Evolutionary conservation across 2,113 vertebrate species (phyloP).

Genomic region (Orientallactaga bullata): DNA sequence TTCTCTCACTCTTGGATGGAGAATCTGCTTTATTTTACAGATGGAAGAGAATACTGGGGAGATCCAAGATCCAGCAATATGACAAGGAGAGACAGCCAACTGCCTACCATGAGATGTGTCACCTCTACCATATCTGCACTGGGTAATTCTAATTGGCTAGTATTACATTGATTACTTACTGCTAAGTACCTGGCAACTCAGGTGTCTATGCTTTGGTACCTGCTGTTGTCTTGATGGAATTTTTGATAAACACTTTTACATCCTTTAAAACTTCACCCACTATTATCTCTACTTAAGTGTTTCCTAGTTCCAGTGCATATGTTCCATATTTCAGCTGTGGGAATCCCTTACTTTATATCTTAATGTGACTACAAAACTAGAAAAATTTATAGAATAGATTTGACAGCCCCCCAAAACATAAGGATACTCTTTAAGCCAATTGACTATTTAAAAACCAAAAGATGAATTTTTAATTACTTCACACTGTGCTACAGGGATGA

Average conservation of each 20-base stretch:
- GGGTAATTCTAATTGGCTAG: neutral
- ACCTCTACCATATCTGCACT: too few species aligned
- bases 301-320: neutral
- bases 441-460: conserved; percentile 19
- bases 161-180: neutral
- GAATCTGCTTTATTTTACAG: too few species aligned
- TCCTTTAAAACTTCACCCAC: neutral
- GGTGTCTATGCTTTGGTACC: neutral
- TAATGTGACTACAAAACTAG: neutral
- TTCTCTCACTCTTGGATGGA: too few species aligned
- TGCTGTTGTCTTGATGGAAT: neutral
- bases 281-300: neutral
- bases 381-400: conserved; percentile 5
- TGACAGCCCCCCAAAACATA: neutral
- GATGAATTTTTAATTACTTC: conserved; percentile 28
- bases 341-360: neutral
- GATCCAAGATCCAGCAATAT: too few species aligned
- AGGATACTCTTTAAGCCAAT: neutral
- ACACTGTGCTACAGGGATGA: neutral
- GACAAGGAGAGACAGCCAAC: too few species aligned
- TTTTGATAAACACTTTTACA: neutral
- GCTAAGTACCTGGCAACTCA: neutral
- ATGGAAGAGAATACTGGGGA: too few species aligned
- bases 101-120: too few species aligned
- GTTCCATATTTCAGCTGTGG: conserved; percentile 1